These are phyloP conservation scores for Aphelenchoides besseyi DNA, from an alignment of 1,140 invertebrate genomes.

Conservation along the genomic window DNA sequence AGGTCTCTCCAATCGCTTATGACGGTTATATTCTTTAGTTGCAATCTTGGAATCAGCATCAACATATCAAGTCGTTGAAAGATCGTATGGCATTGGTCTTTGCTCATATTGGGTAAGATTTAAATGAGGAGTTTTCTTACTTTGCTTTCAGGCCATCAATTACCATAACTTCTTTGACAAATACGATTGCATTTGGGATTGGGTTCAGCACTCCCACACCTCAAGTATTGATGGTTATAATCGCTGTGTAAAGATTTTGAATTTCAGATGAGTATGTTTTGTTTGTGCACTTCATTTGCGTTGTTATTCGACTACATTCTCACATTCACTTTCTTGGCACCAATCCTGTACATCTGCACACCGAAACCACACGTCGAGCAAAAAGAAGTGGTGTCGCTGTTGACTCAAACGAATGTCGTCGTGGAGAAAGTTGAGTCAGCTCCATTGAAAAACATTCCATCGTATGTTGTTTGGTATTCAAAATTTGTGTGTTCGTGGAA, in stretches of 20 bases:
- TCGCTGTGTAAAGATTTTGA: not conserved
- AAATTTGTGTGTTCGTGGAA: constrained; percentile 48
- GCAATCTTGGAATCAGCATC: constrained; percentile 53
- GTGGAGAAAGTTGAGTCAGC: not conserved
- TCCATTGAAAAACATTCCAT: constrained; percentile 5
- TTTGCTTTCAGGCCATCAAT: constrained; percentile 61
- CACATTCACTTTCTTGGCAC: constrained; percentile 57
- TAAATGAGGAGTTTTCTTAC: too few relatives aligned
- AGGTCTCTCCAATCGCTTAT: not conserved
- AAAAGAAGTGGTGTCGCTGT: constrained; percentile 6
- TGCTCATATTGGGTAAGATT: constrained; percentile 41
- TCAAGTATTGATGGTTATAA: constrained; percentile 38
- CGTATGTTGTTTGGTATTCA: constrained; percentile 30
- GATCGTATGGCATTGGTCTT: constrained; percentile 43
- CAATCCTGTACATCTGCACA: constrained; percentile 38
- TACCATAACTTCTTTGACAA: constrained; percentile 59
- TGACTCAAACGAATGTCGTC: not conserved
- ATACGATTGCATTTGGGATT: constrained; percentile 59
- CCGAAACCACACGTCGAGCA: constrained; percentile 12
- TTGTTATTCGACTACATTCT: constrained; percentile 59
- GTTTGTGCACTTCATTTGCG: constrained; percentile 59
- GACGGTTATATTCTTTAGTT: constrained; percentile 37
- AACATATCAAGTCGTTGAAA: constrained; percentile 30
- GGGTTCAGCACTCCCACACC: constrained; percentile 60
- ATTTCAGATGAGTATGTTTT: constrained; percentile 59